These are phyloP conservation scores for Tuta absoluta DNA, from an alignment of 2,888 invertebrate species.

Conservation along the genomic window DNA sequence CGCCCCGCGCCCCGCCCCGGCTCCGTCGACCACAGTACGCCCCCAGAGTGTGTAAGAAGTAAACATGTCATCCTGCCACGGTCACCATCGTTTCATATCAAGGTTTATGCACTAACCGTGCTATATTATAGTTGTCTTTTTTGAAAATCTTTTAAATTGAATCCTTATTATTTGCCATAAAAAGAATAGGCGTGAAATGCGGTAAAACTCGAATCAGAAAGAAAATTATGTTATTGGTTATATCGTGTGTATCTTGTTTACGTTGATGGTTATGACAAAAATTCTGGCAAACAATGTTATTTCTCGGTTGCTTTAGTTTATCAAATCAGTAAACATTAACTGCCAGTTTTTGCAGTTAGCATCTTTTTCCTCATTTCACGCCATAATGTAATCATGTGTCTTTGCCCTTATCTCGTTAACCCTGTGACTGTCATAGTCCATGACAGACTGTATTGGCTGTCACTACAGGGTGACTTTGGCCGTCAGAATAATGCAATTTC, in stretches of 20 bases:
- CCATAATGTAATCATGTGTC: not conserved
- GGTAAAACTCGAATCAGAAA: not conserved
- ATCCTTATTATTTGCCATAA: not conserved
- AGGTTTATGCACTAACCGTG: no score
- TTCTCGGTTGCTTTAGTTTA: not conserved
- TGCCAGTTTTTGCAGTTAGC: not conserved
- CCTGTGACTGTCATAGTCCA: not conserved
- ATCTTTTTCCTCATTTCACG: not conserved
- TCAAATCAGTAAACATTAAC: not conserved
- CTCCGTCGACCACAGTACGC: not conserved
- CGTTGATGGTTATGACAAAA: not conserved
- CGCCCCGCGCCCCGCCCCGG: not conserved
- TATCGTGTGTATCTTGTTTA: not conserved
- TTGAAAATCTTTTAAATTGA: not conserved
- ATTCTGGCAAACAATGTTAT: not conserved
- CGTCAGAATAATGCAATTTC: not conserved
- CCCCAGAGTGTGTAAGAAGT: not conserved
- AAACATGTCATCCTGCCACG: not conserved
- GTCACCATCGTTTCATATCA: not conserved
- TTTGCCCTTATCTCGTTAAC: not conserved
- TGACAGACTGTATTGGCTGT: no score
- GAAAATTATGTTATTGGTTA: not conserved
- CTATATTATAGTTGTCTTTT: no score
- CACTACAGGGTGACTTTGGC: no score
- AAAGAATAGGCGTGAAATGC: not conserved